These are phyloP conservation scores for Drosophila dunni DNA, from an alignment of 1,140 invertebrate species.

Conservation along the genomic window DNA sequence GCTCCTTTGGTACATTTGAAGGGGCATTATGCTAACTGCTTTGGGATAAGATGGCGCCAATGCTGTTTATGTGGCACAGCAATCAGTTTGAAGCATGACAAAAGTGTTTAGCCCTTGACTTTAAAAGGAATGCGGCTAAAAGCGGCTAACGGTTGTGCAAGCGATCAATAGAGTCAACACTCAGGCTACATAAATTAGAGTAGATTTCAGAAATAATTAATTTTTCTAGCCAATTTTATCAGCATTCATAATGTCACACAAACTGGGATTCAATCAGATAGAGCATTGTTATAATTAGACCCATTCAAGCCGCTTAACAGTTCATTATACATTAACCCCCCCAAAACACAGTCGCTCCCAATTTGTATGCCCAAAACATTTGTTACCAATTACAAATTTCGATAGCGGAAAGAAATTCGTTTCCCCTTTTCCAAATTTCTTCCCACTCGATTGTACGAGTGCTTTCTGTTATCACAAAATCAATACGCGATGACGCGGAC, in stretches of 20 bases:
- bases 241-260: background rate
- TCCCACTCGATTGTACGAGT: slow-evolving; percentile 31
- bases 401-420: slow-evolving; percentile 32
- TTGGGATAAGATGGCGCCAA: slow-evolving; percentile 58
- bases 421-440: slow-evolving; percentile 1
- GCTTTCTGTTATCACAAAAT: slow-evolving; percentile 70
- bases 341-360: slow-evolving; percentile 12
- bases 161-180: background rate
- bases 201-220: background rate
- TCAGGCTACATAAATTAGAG: too few species aligned
- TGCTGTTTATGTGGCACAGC: slow-evolving; percentile 52
- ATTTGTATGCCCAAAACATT: slow-evolving; percentile 52
- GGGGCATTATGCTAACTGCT: slow-evolving; percentile 21
- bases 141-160: background rate
- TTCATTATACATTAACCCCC: slow-evolving; percentile 15
- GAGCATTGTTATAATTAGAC: slow-evolving; percentile 5
- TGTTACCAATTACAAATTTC: slow-evolving; percentile 73
- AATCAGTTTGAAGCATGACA: slow-evolving; percentile 39
- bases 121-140: background rate
- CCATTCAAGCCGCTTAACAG: slow-evolving; percentile 8
- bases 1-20: background rate
- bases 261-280: background rate
- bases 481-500: slow-evolving; percentile 74
- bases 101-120: slow-evolving; percentile 54
- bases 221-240: background rate